A percentile compares a stretch with the other conserved stretches of the same genome.
Conservation (phyloP, 2,113 vertebrate genomes). For the Mohoua ochrocephala region DNA sequence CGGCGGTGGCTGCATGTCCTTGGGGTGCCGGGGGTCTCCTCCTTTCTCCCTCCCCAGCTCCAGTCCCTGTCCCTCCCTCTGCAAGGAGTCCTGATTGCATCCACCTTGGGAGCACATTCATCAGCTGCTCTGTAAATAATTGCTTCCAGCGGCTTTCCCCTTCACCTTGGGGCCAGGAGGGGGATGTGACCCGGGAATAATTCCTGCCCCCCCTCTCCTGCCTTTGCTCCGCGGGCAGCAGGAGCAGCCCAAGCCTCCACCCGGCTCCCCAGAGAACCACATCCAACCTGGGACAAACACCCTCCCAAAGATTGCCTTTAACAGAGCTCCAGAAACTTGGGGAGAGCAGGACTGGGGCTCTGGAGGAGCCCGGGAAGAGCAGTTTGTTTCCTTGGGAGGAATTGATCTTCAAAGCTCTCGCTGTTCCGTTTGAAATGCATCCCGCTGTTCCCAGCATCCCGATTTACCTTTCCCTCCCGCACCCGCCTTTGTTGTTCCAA, state of each 20-base stretch:
- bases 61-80: background rate
- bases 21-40: background rate
- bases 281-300: background rate
- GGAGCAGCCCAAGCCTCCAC: background rate
- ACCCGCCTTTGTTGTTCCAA: slow-evolving; percentile 43
- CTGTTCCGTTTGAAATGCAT: slow-evolving; percentile 40
- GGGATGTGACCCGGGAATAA: background rate
- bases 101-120: background rate
- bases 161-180: background rate
- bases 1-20: accelerated
- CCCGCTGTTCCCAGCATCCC: background rate
- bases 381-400: background rate
- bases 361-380: background rate
- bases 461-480: background rate
- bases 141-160: background rate
- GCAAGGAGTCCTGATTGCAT: background rate
- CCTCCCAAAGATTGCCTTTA: background rate
- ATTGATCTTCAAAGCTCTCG: slow-evolving; percentile 38
- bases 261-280: background rate
- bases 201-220: background rate
- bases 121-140: background rate
- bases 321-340: background rate
- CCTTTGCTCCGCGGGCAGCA: background rate
- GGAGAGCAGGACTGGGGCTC: background rate
- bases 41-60: background rate